Base-by-base conservation (phyloP, 2,888 invertebrate species). In the Harmothoe impar region DNA sequence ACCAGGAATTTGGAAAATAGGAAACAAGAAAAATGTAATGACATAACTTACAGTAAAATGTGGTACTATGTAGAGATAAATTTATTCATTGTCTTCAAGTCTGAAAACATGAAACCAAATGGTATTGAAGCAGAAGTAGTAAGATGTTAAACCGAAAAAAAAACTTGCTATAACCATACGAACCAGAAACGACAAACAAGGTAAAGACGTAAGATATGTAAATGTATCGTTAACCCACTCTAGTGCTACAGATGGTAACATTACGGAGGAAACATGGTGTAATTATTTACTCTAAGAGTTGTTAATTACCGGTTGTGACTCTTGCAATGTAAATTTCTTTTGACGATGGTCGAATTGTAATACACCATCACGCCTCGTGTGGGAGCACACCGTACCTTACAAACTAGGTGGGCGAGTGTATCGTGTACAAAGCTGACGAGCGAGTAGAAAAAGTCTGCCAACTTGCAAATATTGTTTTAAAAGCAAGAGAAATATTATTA, bases 291-390 rank as follows among this genome's bases (percentile, higher is more conserved):
- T 17, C 5, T 3, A 29, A 25, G 5, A 77, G 77, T 31, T 77
- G 1, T 77, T 77, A 77, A 29, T 77, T 77, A 77, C 25, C 17
- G 77, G 77, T 77, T 77, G 77, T 77, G 31, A 77, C 77, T 20
- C 62, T n/a, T 77, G 31, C 62, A 25, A 31, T 77, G 77, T 77
- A 77, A 77, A 77, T 77, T 77, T 77, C 29, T 29, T 43, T 43
- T 77, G 77, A 25, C 77, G 17, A 77, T 77, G 77, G 77, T 77
- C 77, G 77, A 77, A 77, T 17, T 31, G 17, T 31, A 77, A 17
- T 31, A 25, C 43, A 43, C 25, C 77, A 31, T 25, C 77, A 31
- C 15, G 17, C 17, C 77, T 77, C 43, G 62, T 62, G 20, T 62
- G n/a, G 20, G n/a, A 62, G 1, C n/a, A n/a, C n/a, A 62, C 62